These are phyloP conservation scores for Bruchidius siliquastri DNA, from an alignment of 2,888 invertebrate genomes.

Conservation along the genomic window DNA sequence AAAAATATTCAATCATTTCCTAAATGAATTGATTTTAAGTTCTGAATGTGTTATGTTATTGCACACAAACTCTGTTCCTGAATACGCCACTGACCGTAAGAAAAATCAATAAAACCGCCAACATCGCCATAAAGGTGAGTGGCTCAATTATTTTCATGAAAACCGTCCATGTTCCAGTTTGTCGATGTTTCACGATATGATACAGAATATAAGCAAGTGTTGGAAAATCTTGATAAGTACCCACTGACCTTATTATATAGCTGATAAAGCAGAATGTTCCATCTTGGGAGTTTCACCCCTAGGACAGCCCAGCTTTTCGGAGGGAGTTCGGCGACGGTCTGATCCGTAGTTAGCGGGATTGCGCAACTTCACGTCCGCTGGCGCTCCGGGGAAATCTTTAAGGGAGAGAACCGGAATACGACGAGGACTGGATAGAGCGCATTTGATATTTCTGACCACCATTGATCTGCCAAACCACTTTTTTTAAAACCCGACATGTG, in stretches of 20 bases:
- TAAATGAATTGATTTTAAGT: too few species aligned
- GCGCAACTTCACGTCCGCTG: background rate
- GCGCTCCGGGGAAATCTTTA: background rate
- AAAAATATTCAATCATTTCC: too few species aligned
- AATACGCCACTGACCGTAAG: background rate
- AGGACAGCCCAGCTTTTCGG: background rate
- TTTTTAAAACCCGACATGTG: too few species aligned
- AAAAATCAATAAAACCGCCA: background rate
- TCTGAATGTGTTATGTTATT: too few species aligned
- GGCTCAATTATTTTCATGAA: background rate
- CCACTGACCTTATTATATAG: background rate
- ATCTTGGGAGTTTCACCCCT: background rate
- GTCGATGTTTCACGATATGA: background rate
- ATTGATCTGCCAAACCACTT: too few species aligned
- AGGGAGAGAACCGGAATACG: background rate
- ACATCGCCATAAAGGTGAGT: background rate
- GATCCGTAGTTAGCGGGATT: background rate
- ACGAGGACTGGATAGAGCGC: background rate
- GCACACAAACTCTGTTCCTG: background rate
- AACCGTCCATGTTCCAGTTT: background rate
- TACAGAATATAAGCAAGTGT: background rate
- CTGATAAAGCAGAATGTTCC: background rate
- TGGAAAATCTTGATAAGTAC: background rate
- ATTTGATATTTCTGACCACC: too few species aligned
- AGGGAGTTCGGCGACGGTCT: background rate